phyloP scores from a whole-genome alignment of 2,113 vertebrate genomes.

The Cairina moschata region DNA sequence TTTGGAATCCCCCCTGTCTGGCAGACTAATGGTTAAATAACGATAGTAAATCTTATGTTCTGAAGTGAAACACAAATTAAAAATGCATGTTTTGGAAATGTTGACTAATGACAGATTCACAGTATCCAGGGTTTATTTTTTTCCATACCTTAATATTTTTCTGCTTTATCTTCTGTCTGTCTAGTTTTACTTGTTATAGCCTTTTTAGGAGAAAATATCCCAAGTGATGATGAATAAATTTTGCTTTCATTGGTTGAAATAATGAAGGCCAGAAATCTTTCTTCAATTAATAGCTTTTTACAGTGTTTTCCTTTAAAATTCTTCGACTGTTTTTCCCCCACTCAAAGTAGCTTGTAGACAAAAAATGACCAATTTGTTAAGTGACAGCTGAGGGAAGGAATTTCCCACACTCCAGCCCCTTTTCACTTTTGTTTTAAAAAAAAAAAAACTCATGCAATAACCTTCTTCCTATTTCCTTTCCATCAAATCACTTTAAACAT shows the following conservation, averaged over 20 bases:
- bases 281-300: slow-evolving; percentile 45
- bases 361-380: slow-evolving; percentile 35
- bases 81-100: slow-evolving; percentile 35
- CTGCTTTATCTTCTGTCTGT: slow-evolving; percentile 27
- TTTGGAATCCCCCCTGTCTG: not conserved
- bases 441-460: not conserved
- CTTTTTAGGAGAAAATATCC: slow-evolving; percentile 47
- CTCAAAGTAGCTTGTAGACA: not conserved
- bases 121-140: not conserved
- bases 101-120: not conserved
- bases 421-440: slow-evolving; percentile 13
- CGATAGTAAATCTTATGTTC: slow-evolving; percentile 15
- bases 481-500: not conserved
- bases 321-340: not conserved
- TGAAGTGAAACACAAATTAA: slow-evolving; percentile 48
- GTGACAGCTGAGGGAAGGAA: slow-evolving; percentile 26
- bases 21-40: slow-evolving; percentile 5
- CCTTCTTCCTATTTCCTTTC: not conserved
- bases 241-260: slow-evolving; percentile 2
- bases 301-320: slow-evolving; percentile 42
- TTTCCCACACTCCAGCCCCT: slow-evolving; percentile 44
- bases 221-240: slow-evolving; percentile 11
- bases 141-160: slow-evolving; percentile 19
- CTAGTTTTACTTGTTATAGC: not conserved
- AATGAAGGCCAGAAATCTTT: slow-evolving; percentile 39